Base-by-base conservation (phyloP, 2,888 invertebrate genomes). In the Athripsodes cinereus region DNA sequence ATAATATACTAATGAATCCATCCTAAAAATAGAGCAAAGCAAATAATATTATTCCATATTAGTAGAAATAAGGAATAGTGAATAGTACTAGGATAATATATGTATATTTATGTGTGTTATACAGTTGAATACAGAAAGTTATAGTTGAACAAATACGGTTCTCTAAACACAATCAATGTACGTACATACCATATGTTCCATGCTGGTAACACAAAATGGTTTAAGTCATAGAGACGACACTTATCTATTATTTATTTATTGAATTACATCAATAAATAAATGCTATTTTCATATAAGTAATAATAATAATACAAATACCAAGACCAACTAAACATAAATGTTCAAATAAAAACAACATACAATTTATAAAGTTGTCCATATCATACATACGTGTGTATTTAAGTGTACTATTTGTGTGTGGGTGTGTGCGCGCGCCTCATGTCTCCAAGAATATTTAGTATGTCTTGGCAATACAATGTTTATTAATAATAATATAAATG, bases 251-350 rank as follows among this genome's bases (percentile, higher is more conserved):
- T 55, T 55, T 40, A n/a, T 40, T 56, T 54, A 61, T 61, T 63
- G 61, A 63, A 61, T 53, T 55, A 56, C 35, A 47, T 52, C 26
- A 48, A 53, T 40, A 52, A 53, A 56, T 40, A 47, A 58, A 55
- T 52, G 54, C 53, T 52, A 35, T 26, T 26, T 6, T 26, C 10
- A 26, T 13, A 16, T 40, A 40, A 8, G 5, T 40, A 48, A 47
- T 51, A n/a, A n/a, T 52, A 44, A 54, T 53, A 57, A 34, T 52
- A 53, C 48, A 11, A 75, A 74, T 78, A 78, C 78, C 79, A 78
- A 79, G 79, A 79, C 78, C 75, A 74, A 79, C 79, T 78, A 78
- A 79, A 78, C 76, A 75, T 67, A 76, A 77, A 73, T 46, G 52
- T 51, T 44, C 51, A 52, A 26, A 13, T 40, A 40, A 40, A 16